Evolutionary conservation across 2,888 invertebrate genomes (phyloP).

Genomic region (Pyrrhosoma nymphula): DNA sequence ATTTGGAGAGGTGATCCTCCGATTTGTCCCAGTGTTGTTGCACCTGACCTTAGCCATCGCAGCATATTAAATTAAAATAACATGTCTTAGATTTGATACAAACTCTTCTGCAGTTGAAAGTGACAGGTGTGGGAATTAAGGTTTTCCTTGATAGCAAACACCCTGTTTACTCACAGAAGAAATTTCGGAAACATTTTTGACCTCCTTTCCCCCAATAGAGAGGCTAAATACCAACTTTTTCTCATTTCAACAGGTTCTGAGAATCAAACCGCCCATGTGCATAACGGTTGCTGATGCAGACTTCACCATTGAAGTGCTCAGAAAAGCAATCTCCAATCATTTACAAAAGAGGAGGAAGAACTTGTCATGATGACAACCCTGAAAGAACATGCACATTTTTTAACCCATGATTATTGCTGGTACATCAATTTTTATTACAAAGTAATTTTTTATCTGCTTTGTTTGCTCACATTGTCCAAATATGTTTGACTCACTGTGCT

Average conservation of each 20-base stretch:
- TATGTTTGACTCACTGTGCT: neutral
- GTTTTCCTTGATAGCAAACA: too few species aligned
- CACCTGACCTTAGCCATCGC: too few species aligned
- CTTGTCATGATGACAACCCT: neutral
- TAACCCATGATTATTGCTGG: neutral
- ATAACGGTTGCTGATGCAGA: constrained; percentile 91
- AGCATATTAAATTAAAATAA: too few species aligned
- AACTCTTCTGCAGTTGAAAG: too few species aligned
- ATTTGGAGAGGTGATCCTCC: too few species aligned
- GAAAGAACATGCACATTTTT: neutral
- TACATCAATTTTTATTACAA: neutral
- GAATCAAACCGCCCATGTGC: constrained; percentile 98
- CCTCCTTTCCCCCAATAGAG: too few species aligned
- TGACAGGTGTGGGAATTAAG: too few species aligned
- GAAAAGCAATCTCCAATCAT: constrained; percentile 76
- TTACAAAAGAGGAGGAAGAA: constrained; percentile 45
- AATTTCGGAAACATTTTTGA: too few species aligned
- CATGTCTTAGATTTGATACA: too few species aligned
- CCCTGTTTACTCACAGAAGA: too few species aligned
- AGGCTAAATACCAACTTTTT: neutral
- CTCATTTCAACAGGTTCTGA: constrained; percentile 84
- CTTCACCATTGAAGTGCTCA: constrained; percentile 84
- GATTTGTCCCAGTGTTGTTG: too few species aligned
- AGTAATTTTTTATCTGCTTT: neutral
- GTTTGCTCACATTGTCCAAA: neutral